phyloP scores from a whole-genome alignment of 2,888 invertebrate species.

The Isotomurus palustris region DNA sequence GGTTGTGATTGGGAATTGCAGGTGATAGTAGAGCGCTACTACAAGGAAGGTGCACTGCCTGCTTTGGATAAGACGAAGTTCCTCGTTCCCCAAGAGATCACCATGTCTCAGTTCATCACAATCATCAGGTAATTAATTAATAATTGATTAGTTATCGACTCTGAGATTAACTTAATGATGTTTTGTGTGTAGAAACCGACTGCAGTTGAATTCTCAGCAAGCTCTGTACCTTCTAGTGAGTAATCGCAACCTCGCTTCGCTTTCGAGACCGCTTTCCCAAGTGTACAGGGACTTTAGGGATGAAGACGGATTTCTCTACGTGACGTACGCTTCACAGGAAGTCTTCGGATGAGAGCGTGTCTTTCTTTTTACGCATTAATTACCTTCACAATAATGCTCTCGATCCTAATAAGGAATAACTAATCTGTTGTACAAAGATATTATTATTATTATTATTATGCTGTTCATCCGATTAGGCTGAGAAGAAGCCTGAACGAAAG shows the following conservation, averaged over 20 bases:
- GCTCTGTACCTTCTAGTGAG: constrained; percentile 77
- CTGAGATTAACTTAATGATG: background rate
- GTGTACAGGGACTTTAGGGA: constrained; percentile 71
- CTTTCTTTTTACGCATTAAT: no score
- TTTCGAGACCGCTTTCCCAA: constrained; percentile 75
- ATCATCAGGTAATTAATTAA: constrained; percentile 64
- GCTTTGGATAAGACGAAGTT: constrained; percentile 78
- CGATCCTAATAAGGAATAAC: background rate
- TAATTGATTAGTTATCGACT: background rate
- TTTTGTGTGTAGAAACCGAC: constrained; percentile 54
- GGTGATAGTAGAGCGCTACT: constrained; percentile 77
- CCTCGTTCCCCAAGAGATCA: constrained; percentile 81
- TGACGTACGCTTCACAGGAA: constrained; percentile 86
- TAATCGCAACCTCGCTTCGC: constrained; percentile 73
- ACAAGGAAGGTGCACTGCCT: constrained; percentile 71
- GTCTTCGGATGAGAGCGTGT: constrained; percentile 67
- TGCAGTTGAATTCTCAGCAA: constrained; percentile 62
- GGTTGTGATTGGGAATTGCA: constrained; percentile 49
- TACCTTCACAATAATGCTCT: no score
- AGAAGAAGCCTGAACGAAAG: background rate
- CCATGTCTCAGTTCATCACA: constrained; percentile 80
- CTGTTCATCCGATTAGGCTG: no score
- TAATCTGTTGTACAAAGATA: background rate
- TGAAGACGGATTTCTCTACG: constrained; percentile 80
- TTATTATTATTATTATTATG: background rate